phyloP scores from a whole-genome alignment of 1,140 invertebrate species.

The Popillia japonica region DNA sequence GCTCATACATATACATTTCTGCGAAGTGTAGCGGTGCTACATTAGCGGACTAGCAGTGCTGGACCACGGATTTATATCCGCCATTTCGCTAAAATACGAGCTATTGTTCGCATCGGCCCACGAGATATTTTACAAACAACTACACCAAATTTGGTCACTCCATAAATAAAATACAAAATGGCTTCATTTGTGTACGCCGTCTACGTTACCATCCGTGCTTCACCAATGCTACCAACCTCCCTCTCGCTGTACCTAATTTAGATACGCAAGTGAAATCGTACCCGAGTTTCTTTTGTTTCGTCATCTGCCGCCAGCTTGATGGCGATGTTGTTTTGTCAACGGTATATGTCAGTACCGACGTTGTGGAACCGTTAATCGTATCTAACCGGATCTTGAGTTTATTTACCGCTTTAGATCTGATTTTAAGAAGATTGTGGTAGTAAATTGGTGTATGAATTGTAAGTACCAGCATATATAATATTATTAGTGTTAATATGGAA shows the following conservation, averaged over 20 bases:
- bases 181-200: slow-evolving; percentile 57
- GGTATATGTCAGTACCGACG: not conserved
- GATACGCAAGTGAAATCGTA: slow-evolving; percentile 44
- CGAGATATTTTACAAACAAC: slow-evolving; percentile 58
- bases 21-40: slow-evolving; percentile 52
- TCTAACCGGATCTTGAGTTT: slow-evolving; percentile 2
- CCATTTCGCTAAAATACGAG: slow-evolving; percentile 58
- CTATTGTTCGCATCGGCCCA: slow-evolving; percentile 58
- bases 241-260: slow-evolving; percentile 53
- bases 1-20: slow-evolving; percentile 45
- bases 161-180: slow-evolving; percentile 60
- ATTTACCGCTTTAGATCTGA: slow-evolving; percentile 8
- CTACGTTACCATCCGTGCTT: not conserved
- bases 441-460: slow-evolving; percentile 20
- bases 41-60: slow-evolving; percentile 53
- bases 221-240: not conserved
- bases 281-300: slow-evolving; percentile 13
- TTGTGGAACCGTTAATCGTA: slow-evolving; percentile 16
- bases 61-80: slow-evolving; percentile 54
- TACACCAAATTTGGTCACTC: slow-evolving; percentile 60
- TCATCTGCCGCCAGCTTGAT: not conserved
- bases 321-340: slow-evolving; percentile 24
- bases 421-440: slow-evolving; percentile 14
- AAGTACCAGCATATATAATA: not conserved
- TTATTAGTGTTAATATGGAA: not conserved